These are phyloP conservation scores for Drosophila trichaetosa DNA, from an alignment of 2,888 invertebrate species.

Conservation along the genomic window DNA sequence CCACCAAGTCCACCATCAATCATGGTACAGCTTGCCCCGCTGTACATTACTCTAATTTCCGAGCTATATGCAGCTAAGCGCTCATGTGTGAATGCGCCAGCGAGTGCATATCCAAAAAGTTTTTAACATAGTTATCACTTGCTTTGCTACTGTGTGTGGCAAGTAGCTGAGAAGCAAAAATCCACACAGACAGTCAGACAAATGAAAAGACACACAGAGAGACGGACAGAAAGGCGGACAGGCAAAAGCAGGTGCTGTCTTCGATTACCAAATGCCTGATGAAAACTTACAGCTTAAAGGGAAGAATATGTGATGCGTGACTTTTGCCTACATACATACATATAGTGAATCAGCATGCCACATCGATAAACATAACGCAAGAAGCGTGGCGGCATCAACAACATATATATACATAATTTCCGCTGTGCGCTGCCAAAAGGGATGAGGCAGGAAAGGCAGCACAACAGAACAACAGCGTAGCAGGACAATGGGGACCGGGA, in stretches of 20 bases:
- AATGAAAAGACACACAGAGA: not conserved
- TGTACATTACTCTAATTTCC: slow-evolving; percentile 61
- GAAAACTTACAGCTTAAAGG: slow-evolving; percentile 49
- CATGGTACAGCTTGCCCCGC: not conserved
- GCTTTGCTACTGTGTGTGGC: slow-evolving; percentile 18
- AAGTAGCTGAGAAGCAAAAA: not conserved
- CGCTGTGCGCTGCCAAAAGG: slow-evolving; percentile 47
- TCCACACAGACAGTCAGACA: not conserved
- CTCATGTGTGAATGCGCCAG: slow-evolving; percentile 77
- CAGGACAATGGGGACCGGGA: slow-evolving; percentile 21
- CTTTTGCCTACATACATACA: not conserved
- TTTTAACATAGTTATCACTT: slow-evolving; percentile 59
- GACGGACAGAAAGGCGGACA: not conserved
- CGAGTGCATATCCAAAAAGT: slow-evolving; percentile 68
- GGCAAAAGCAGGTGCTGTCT: slow-evolving; percentile 21
- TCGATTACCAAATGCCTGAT: slow-evolving; percentile 73
- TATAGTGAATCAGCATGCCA: slow-evolving; percentile 10
- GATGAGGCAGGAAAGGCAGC: slow-evolving; percentile 3
- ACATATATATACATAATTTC: slow-evolving; percentile 76
- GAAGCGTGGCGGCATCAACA: slow-evolving; percentile 52
- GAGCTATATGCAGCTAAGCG: slow-evolving; percentile 52
- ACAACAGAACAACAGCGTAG: slow-evolving; percentile 4
- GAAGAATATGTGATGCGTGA: slow-evolving; percentile 15
- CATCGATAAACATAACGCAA: slow-evolving; percentile 30
- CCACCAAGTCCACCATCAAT: not conserved